phyloP scores from a whole-genome alignment of 2,888 invertebrate species.

The Zhuqinia jingwanae region DNA sequence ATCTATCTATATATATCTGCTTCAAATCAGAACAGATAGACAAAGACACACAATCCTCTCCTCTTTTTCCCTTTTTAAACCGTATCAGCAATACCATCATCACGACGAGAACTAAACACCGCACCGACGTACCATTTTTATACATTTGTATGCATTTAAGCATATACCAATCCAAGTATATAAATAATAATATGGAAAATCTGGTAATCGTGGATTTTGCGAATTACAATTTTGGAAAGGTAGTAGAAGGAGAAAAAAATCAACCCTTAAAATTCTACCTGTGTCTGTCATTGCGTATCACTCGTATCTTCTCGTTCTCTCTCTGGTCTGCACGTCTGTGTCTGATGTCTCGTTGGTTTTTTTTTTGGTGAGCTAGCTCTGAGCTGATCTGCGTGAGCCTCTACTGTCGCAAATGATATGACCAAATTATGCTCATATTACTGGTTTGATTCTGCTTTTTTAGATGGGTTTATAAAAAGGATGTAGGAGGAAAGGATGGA shows the following conservation, averaged over 20 bases:
- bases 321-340: too few relatives aligned
- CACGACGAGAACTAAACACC: not conserved
- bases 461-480: not conserved
- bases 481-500: not conserved
- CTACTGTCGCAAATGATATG: not conserved
- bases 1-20: too few relatives aligned
- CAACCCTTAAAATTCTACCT: constrained; percentile 25
- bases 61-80: constrained; percentile 13
- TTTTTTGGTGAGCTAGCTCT: too few relatives aligned
- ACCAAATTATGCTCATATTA: not conserved
- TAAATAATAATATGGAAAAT: constrained; percentile 10
- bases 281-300: not conserved
- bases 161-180: constrained; percentile 23
- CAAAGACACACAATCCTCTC: not conserved
- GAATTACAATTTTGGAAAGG: constrained; percentile 1
- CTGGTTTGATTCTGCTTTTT: constrained; percentile 16
- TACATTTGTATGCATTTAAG: not conserved
- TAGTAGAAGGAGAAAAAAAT: not conserved
- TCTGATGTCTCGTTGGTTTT: not conserved
- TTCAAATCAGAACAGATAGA: too few relatives aligned
- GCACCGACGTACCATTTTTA: not conserved
- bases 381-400: not conserved
- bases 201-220: not conserved
- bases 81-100: constrained; percentile 20
- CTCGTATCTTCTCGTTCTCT: too few relatives aligned